phyloP scores from a whole-genome alignment of 2,113 vertebrate species.

The Hippocampus abdominalis region DNA sequence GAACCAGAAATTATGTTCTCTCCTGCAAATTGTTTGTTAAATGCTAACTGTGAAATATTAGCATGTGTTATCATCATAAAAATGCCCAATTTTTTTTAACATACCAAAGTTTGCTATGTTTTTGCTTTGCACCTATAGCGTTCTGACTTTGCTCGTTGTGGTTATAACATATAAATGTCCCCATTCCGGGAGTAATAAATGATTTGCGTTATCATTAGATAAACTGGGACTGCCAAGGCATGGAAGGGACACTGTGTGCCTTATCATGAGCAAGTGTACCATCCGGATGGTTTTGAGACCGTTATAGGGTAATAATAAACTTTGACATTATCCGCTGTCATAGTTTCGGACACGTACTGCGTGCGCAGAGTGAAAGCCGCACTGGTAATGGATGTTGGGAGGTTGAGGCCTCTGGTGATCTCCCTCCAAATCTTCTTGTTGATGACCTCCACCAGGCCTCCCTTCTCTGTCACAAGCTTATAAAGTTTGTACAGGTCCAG shows the following conservation, averaged over 20 bases:
- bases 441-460: slow-evolving; percentile 95
- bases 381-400: slow-evolving; percentile 97
- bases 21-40: background rate
- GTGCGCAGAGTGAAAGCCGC: slow-evolving; percentile 96
- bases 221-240: background rate
- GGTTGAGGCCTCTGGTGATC: slow-evolving; percentile 95
- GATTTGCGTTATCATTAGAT: background rate
- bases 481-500: slow-evolving; percentile 94
- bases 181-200: background rate
- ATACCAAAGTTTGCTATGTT: background rate
- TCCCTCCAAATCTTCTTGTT: slow-evolving; percentile 99
- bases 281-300: background rate
- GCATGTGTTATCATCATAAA: background rate
- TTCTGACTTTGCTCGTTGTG: background rate
- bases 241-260: background rate
- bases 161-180: background rate
- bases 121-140: background rate
- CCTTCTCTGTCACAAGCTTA: slow-evolving; percentile 95
- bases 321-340: background rate
- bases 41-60: background rate
- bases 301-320: background rate
- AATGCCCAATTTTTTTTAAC: background rate
- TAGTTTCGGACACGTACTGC: slow-evolving; percentile 72
- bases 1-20: too few relatives aligned
- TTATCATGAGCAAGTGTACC: background rate